Evolutionary conservation across 1,140 invertebrate species (phyloP).

Genomic region (Lutraria rhynchaena): DNA sequence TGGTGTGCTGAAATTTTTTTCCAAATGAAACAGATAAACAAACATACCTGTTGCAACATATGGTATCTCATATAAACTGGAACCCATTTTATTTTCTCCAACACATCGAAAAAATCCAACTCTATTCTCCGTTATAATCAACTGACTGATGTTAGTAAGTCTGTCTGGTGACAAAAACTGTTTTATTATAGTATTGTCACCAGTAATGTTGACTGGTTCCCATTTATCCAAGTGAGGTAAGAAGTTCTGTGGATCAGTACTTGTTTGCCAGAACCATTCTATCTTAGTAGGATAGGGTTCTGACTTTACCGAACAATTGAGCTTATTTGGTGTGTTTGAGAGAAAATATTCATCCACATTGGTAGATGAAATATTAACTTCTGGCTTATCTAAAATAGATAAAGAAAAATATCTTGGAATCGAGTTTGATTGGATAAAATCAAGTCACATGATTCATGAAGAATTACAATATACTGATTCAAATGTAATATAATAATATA

Average conservation of each 20-base stretch:
- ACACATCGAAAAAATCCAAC: conserved; percentile 43
- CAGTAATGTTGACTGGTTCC: conserved; percentile 26
- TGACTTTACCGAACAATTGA: conserved; percentile 28
- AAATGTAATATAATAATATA: no score
- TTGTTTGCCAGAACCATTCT: conserved; percentile 48
- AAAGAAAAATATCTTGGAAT: neutral
- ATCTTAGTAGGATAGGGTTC: conserved; percentile 39
- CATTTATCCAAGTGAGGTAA: conserved; percentile 13
- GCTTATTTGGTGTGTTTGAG: conserved; percentile 1
- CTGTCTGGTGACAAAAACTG: neutral
- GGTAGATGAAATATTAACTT: conserved; percentile 19
- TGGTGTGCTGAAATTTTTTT: no score
- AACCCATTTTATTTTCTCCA: conserved; percentile 33
- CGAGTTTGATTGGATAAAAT: neutral
- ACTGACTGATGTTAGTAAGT: conserved; percentile 29
- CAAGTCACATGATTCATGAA: neutral
- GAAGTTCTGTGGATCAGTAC: conserved; percentile 30
- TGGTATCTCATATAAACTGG: neutral
- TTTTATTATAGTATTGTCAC: neutral
- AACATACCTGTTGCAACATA: conserved; percentile 53
- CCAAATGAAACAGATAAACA: no score
- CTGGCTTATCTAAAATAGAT: conserved; percentile 33
- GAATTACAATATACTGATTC: neutral
- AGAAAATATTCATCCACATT: conserved; percentile 45
- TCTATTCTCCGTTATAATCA: conserved; percentile 29